Conservation (phyloP, 2,888 invertebrate species). For the Tinea semifulvella region DNA sequence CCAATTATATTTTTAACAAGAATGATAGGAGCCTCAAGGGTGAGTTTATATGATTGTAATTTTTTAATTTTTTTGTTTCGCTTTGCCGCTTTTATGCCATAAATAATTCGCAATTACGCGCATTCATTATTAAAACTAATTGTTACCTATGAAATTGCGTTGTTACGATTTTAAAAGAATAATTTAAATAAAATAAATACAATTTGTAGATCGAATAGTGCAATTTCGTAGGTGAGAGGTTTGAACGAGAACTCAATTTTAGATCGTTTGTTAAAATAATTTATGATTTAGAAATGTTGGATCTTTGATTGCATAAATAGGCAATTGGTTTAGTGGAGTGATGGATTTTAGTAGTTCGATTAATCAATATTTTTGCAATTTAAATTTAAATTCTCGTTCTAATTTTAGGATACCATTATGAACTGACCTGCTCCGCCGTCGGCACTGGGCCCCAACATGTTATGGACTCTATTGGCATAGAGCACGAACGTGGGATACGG, state of each 20-base stretch:
- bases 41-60: too few species aligned
- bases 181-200: not conserved
- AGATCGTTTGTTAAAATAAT: not conserved
- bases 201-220: too few species aligned
- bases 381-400: not conserved
- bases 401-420: not conserved
- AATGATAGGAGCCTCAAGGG: too few species aligned
- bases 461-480: constrained; percentile 92
- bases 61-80: too few species aligned
- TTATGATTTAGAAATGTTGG: not conserved
- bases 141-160: not conserved
- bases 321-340: too few species aligned
- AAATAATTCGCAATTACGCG: too few species aligned
- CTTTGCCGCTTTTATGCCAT: too few species aligned
- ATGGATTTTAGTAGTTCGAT: too few species aligned
- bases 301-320: too few species aligned
- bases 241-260: too few species aligned
- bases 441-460: constrained; percentile 92
- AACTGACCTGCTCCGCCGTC: constrained; percentile 87
- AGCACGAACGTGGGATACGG: constrained; percentile 94
- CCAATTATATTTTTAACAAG: too few species aligned
- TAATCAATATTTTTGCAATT: not conserved
- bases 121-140: too few species aligned
- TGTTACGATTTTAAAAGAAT: not conserved
- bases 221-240: constrained; percentile 3